phyloP scores from a whole-genome alignment of 2,888 invertebrate species.

The Lochmaea crataegi region DNA sequence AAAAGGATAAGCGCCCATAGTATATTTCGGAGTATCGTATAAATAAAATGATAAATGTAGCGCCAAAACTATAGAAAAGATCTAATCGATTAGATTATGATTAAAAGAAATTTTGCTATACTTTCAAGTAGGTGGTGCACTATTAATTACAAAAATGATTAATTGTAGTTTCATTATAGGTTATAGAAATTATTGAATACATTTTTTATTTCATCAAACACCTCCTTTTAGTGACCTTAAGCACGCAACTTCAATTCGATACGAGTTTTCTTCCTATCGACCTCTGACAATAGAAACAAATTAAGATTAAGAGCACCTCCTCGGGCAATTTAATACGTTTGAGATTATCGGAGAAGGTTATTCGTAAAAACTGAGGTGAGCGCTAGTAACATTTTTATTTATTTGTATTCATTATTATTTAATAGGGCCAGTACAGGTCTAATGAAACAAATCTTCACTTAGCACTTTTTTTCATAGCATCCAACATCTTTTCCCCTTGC shows the following conservation, averaged over 20 bases:
- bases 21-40: no score
- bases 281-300: slow-evolving; percentile 27
- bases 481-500: no score
- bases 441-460: no score
- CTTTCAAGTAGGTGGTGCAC: slow-evolving; percentile 32
- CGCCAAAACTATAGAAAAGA: neutral
- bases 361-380: slow-evolving; percentile 8
- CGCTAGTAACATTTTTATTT: neutral
- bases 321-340: neutral
- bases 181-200: slow-evolving; percentile 58
- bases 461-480: no score
- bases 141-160: slow-evolving; percentile 49
- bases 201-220: slow-evolving; percentile 49
- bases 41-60: neutral
- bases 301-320: slow-evolving; percentile 14
- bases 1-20: no score
- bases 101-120: slow-evolving; percentile 33
- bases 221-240: slow-evolving; percentile 52
- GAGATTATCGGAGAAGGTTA: neutral
- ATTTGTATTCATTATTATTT: no score
- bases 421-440: no score
- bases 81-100: slow-evolving; percentile 13
- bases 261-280: slow-evolving; percentile 34
- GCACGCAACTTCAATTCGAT: slow-evolving; percentile 53
- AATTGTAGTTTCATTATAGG: slow-evolving; percentile 52